Evolutionary conservation across 2,113 vertebrate genomes (phyloP).

Genomic region (Falco punctatus): DNA sequence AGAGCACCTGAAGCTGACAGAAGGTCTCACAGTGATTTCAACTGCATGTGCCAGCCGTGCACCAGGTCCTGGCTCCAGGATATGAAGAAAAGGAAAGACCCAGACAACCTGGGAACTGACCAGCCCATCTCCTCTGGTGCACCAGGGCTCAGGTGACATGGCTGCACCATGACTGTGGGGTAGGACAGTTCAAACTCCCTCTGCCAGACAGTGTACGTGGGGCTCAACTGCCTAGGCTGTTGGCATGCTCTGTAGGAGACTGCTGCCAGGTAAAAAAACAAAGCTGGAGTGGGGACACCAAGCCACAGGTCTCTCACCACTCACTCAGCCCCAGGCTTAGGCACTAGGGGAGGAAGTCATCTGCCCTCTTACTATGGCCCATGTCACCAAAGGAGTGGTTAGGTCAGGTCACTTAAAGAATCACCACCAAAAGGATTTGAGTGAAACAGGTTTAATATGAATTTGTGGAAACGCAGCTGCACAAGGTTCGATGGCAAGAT

Average conservation of each 20-base stretch:
- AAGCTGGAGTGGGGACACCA: not conserved
- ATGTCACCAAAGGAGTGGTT: too few relatives aligned
- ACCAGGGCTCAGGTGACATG: not conserved
- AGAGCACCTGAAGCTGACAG: not conserved
- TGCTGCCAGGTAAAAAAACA: not conserved
- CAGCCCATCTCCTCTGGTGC: not conserved
- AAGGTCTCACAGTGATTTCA: not conserved
- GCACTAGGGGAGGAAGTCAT: not conserved
- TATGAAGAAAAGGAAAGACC: not conserved
- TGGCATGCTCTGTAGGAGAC: not conserved
- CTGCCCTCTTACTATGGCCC: not conserved
- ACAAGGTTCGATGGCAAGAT: too few relatives aligned
- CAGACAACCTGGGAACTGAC: not conserved
- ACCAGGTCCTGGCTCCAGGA: not conserved
- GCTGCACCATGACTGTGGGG: not conserved
- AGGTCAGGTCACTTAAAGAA: too few relatives aligned
- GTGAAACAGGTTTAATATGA: too few relatives aligned
- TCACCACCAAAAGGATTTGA: too few relatives aligned
- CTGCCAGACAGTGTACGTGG: not conserved
- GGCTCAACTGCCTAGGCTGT: not conserved
- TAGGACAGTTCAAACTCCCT: not conserved
- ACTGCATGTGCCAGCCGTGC: fast-evolving
- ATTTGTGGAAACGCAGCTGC: too few relatives aligned
- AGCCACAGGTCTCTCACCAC: not conserved
- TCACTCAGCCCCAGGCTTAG: not conserved